Conservation (phyloP, 2,113 vertebrate species). For the Scatophagus argus region DNA sequence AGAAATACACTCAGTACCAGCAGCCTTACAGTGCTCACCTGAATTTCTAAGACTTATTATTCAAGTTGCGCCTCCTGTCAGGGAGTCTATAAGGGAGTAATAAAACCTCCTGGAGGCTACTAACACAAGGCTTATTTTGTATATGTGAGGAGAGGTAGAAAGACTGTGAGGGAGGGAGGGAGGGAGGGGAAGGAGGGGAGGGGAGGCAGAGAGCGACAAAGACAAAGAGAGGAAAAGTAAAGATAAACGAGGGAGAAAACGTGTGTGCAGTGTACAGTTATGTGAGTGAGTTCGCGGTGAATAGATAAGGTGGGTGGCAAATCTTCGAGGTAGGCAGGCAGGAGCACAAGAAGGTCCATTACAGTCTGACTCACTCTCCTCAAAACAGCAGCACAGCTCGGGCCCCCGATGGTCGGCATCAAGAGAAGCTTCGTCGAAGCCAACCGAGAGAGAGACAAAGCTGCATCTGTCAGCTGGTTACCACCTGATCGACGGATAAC, state of each 20-base stretch:
- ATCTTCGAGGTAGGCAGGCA: slow-evolving; percentile 73
- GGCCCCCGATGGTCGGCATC: slow-evolving; percentile 52
- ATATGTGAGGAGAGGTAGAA: slow-evolving; percentile 2
- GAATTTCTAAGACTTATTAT: slow-evolving; percentile 16
- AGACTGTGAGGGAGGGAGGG: background rate
- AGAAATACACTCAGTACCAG: slow-evolving; percentile 2
- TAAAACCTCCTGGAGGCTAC: slow-evolving; percentile 21
- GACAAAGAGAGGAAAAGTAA: slow-evolving; percentile 46
- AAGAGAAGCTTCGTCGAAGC: slow-evolving; percentile 39
- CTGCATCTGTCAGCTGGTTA: slow-evolving; percentile 52
- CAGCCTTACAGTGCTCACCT: background rate
- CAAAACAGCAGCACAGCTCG: slow-evolving; percentile 64
- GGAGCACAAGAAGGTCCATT: slow-evolving; percentile 70
- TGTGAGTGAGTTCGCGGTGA: slow-evolving; percentile 63
- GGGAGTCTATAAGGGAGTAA: background rate
- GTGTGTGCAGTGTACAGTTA: slow-evolving; percentile 50
- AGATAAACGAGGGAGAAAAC: slow-evolving; percentile 60
- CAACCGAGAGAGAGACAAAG: slow-evolving; percentile 16
- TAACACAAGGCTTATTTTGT: slow-evolving; percentile 9
- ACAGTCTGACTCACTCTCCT: slow-evolving; percentile 72
- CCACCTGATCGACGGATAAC: slow-evolving; percentile 54
- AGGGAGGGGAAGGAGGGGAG: background rate
- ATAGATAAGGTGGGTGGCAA: slow-evolving; percentile 72
- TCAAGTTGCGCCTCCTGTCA: slow-evolving; percentile 8
- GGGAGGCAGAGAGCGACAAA: slow-evolving; percentile 19